Evolutionary conservation across 1,140 invertebrate genomes (phyloP), one percentile per base, ranked within the genome.

Genomic region (Hypsibius dujardini): DNA sequence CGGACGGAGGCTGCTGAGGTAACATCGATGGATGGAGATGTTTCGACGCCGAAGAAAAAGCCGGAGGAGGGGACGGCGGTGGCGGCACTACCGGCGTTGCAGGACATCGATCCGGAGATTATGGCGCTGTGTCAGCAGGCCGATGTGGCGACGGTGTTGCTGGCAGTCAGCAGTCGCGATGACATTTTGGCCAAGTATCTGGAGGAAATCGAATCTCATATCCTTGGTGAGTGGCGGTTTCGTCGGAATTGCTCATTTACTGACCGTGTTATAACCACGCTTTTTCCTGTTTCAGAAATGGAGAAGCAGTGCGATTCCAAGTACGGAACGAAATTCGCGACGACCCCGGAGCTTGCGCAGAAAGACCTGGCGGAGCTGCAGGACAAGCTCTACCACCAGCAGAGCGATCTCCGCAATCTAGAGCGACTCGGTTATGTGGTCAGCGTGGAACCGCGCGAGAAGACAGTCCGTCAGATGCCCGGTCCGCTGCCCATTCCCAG

Each of bases 251-350:
- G 7, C 50, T 56, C 7, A 56, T 56, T 56, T 56, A n/a, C 7
- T n/a, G n/a, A 56, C 50, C 7, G 50, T n/a, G 50, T 56, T 56
- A 12, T 12, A 56, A 56, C 50, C 50, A 56, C n/a, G 0, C 50
- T 12, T 7, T 56, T 56, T 56, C 50, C 50, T 56, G 12, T 67
- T 67, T 67, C 62, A 67, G 62, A 67, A 67, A 15, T 67, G 62
- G 62, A 67, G 42, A 67, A 67, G 42, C 12, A 12, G 12, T 67
- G 62, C 42, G 62, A 67, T 45, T 12, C 12, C 45, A 12, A 45
- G 12, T 67, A 67, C 42, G 62, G 62, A 15, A 67, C 62, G 3
- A 67, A 67, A 7, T 67, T 67, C 42, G 62, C 62, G 12, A 42
- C 12, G 12, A 67, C 62, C 12, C 62, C 62, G 3, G 12, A 67